These are phyloP conservation scores for Passer domesticus DNA, from an alignment of 2,113 vertebrate species.

Conservation along the genomic window DNA sequence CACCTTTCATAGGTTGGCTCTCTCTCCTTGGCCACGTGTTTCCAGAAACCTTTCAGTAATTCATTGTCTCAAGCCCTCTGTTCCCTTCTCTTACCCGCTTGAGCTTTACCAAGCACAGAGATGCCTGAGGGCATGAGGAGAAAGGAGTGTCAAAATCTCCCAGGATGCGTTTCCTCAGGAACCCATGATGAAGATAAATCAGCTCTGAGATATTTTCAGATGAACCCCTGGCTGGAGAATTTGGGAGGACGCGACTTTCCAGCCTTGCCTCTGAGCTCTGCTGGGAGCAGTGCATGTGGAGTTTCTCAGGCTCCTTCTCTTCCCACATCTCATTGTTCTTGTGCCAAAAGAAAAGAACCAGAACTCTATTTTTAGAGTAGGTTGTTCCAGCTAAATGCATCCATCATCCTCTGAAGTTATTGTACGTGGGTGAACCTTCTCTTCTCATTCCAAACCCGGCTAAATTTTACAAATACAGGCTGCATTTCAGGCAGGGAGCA, in stretches of 20 bases:
- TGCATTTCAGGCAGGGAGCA: background rate
- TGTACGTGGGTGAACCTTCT: background rate
- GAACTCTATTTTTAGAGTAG: background rate
- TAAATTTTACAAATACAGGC: background rate
- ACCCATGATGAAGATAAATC: background rate
- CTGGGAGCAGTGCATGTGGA: background rate
- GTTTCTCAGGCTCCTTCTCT: conserved; percentile 33
- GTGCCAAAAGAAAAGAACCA: conserved; percentile 3
- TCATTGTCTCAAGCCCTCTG: background rate
- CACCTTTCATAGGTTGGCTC: background rate
- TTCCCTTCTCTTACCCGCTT: background rate
- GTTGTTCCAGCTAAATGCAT: conserved; percentile 15
- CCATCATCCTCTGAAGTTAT: background rate
- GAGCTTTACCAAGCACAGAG: background rate
- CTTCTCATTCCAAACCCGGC: background rate
- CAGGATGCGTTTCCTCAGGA: background rate
- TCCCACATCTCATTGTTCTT: conserved; percentile 40
- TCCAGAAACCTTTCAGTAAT: background rate
- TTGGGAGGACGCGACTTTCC: background rate
- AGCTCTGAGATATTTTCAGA: background rate
- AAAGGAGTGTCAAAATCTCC: background rate
- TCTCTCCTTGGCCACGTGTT: background rate
- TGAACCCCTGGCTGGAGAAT: background rate
- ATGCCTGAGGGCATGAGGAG: background rate
- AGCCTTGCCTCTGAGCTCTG: background rate